These are phyloP conservation scores for Caradrina clavipalpis DNA, from an alignment of 2,888 invertebrate genomes.

Conservation along the genomic window DNA sequence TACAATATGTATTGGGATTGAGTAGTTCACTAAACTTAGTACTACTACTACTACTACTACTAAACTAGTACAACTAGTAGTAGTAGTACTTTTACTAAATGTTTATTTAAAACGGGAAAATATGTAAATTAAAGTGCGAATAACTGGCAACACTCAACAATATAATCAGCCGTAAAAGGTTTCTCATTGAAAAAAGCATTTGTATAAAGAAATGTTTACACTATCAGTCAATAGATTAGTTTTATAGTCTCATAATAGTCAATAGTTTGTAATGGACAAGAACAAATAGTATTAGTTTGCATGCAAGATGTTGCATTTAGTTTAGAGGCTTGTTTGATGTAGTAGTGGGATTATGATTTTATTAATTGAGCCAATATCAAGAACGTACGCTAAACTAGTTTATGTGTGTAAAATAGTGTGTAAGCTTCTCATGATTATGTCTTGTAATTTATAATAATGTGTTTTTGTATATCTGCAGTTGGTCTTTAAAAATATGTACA, in stretches of 20 bases:
- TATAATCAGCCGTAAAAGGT: neutral
- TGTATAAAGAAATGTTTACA: neutral
- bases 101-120: neutral
- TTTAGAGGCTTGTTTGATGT: conserved; percentile 26
- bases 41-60: too few relatives aligned
- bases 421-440: conserved; percentile 1
- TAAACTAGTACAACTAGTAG: too few relatives aligned
- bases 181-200: neutral
- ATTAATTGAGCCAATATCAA: conserved; percentile 2
- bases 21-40: too few relatives aligned
- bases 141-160: neutral
- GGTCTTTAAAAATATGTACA: too few relatives aligned
- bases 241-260: conserved; percentile 41
- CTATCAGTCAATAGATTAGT: conserved; percentile 19
- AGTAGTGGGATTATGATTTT: conserved; percentile 4
- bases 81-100: neutral
- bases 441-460: conserved; percentile 1
- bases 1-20: neutral
- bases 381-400: neutral
- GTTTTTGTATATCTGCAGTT: neutral
- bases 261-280: conserved; percentile 40
- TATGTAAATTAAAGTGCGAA: neutral
- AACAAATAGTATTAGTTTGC: conserved; percentile 46
- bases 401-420: conserved; percentile 4
- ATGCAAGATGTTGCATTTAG: conserved; percentile 46